A percentile compares a stretch with the other conserved stretches of the same genome.
phyloP scores from a whole-genome alignment of 2,113 vertebrate species.

The Mola mola region DNA sequence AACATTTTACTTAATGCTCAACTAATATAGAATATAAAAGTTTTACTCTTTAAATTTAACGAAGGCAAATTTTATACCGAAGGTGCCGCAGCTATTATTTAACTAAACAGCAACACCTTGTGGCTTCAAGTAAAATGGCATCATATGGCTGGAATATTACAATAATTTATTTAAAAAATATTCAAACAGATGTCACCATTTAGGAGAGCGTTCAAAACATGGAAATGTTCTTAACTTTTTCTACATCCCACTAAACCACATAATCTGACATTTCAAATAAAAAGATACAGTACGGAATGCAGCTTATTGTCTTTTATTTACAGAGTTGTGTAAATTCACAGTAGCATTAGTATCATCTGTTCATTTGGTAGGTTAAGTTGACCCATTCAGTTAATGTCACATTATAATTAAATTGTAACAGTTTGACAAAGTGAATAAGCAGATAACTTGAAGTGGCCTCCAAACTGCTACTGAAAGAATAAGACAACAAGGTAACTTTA shows the following conservation, averaged over 20 bases:
- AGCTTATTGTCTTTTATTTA: constrained; percentile 61
- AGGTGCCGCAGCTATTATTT: constrained; percentile 5
- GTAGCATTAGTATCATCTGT: constrained; percentile 25
- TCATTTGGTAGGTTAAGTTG: neutral
- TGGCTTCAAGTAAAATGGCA: constrained; percentile 56
- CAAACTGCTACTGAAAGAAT: constrained; percentile 15
- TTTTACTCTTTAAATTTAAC: too few relatives aligned
- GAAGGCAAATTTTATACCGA: neutral
- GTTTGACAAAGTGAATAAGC: constrained; percentile 2
- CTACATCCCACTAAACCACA: neutral
- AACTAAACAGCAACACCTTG: constrained; percentile 61
- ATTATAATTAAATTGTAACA: constrained; percentile 40
- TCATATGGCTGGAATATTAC: too few relatives aligned
- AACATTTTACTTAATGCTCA: too few relatives aligned
- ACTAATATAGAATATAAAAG: too few relatives aligned
- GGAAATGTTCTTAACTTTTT: neutral
- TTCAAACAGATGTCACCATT: too few relatives aligned
- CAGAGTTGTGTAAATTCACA: constrained; percentile 60
- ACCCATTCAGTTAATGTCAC: constrained; percentile 10
- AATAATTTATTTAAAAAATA: too few relatives aligned
- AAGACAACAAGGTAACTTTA: constrained; percentile 26
- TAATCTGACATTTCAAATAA: constrained; percentile 4
- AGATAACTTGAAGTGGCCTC: neutral
- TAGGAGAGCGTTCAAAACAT: neutral
- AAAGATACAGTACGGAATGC: neutral